Conservation (phyloP, 2,113 vertebrate genomes). For the Percopsis transmontana region DNA sequence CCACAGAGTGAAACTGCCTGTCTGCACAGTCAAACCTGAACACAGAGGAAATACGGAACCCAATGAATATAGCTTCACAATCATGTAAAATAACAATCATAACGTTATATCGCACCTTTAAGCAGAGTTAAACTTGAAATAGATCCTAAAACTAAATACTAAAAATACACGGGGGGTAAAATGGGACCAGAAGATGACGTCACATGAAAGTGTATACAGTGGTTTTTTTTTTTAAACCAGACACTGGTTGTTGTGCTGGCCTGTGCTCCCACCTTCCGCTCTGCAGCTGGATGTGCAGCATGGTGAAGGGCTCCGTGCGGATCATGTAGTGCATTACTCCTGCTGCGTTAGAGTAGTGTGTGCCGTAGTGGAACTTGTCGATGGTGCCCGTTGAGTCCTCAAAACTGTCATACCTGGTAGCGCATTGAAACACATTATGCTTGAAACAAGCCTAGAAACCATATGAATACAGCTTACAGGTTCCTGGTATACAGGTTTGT, state of each 20-base stretch:
- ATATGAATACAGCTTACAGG: too few species aligned
- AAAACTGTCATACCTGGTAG: slow-evolving; percentile 92
- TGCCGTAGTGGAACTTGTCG: slow-evolving; percentile 98
- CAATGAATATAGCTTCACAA: not conserved
- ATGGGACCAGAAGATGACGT: not conserved
- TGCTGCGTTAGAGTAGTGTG: slow-evolving; percentile 97
- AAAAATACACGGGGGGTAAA: not conserved
- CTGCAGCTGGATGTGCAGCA: slow-evolving; percentile 95
- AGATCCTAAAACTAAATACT: too few species aligned
- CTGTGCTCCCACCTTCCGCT: slow-evolving; percentile 84
- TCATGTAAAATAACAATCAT: not conserved
- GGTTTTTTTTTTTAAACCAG: too few species aligned
- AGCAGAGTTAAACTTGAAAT: too few species aligned
- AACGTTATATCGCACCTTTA: not conserved
- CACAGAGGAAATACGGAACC: not conserved
- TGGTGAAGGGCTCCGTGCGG: slow-evolving; percentile 95
- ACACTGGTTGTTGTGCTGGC: not conserved
- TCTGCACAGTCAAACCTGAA: slow-evolving; percentile 95
- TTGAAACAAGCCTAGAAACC: slow-evolving; percentile 5
- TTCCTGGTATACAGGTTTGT: too few species aligned
- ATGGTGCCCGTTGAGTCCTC: slow-evolving; percentile 93
- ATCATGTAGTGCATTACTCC: slow-evolving; percentile 99
- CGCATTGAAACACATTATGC: not conserved
- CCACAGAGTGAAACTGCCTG: slow-evolving; percentile 95
- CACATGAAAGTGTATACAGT: too few species aligned